Percentiles rank a stretch among this genome's conserved stretches.
phyloP scores from a whole-genome alignment of 2,113 vertebrate species.

The Cryptotis parvus region DNA sequence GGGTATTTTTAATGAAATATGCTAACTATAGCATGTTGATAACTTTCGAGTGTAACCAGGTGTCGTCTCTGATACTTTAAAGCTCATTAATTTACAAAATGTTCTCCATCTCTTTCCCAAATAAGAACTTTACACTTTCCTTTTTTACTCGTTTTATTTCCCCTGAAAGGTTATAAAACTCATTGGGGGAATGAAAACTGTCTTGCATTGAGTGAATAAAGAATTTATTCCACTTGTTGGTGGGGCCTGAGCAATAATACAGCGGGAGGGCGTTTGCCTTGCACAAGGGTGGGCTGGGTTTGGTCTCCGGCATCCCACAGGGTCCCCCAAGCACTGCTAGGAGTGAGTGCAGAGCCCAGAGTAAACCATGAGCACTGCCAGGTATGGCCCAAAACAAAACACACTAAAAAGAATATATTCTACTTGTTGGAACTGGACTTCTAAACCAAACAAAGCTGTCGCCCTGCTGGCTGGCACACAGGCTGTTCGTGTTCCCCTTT shows the following conservation, averaged over 20 bases:
- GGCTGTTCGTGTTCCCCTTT: conserved; percentile 2
- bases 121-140: conserved; percentile 72
- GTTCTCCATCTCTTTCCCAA: conserved; percentile 62
- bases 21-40: conserved; percentile 69
- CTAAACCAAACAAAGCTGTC: conserved; percentile 31
- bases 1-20: conserved; percentile 75
- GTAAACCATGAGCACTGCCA: too few relatives aligned
- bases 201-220: conserved; percentile 55
- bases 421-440: conserved; percentile 50
- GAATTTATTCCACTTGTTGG: background rate
- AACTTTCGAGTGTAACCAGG: conserved; percentile 76
- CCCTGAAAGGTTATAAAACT: conserved; percentile 70
- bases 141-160: conserved; percentile 53
- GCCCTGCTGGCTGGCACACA: too few relatives aligned
- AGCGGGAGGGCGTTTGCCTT: too few relatives aligned
- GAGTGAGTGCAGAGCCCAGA: too few relatives aligned
- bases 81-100: conserved; percentile 70
- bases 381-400: too few relatives aligned
- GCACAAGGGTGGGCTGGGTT: too few relatives aligned
- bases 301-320: too few relatives aligned
- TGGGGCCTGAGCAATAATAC: too few relatives aligned
- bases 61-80: conserved; percentile 60
- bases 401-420: background rate
- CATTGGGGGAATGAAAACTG: conserved; percentile 33
- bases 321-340: too few relatives aligned